Percentiles rank a stretch among this genome's conserved stretches.
Conservation (phyloP, 2,113 vertebrate genomes). For the Myocastor coypus region DNA sequence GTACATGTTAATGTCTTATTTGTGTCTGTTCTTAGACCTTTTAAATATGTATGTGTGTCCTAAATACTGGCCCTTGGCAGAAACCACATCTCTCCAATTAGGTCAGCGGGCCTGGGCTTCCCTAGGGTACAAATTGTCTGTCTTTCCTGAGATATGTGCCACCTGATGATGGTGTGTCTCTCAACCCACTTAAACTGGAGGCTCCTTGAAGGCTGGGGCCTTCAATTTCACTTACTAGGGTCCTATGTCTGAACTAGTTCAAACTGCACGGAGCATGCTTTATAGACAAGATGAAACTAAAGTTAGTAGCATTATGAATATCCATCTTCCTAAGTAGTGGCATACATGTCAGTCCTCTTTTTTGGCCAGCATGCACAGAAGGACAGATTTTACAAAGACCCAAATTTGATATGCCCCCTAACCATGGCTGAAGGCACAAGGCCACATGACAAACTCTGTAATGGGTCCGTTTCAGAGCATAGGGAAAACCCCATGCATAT, state of each 20-base stretch:
- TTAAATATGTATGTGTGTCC: conserved; percentile 72
- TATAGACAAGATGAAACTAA: not conserved
- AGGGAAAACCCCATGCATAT: not conserved
- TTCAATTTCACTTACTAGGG: not conserved
- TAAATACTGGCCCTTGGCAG: conserved; percentile 68
- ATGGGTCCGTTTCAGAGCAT: not conserved
- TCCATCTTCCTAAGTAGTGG: not conserved
- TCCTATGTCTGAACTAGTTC: not conserved
- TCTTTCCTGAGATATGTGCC: conserved; percentile 48
- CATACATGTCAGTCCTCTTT: not conserved
- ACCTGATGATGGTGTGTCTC: conserved; percentile 5
- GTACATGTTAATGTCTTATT: conserved; percentile 74
- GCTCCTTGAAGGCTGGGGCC: not conserved
- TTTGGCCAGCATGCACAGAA: not conserved
- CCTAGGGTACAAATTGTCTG: conserved; percentile 21
- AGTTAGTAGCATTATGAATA: not conserved
- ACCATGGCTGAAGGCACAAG: not conserved
- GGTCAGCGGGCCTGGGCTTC: conserved; percentile 55
- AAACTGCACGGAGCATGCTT: not conserved
- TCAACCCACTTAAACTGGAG: conserved; percentile 10
- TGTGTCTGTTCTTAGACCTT: conserved; percentile 64
- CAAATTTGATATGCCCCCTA: not conserved
- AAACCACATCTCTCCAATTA: conserved; percentile 68
- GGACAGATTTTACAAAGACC: not conserved
- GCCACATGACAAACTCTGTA: not conserved